Evolutionary conservation across 2,888 invertebrate genomes (phyloP).

Genomic region (Apamea anceps): DNA sequence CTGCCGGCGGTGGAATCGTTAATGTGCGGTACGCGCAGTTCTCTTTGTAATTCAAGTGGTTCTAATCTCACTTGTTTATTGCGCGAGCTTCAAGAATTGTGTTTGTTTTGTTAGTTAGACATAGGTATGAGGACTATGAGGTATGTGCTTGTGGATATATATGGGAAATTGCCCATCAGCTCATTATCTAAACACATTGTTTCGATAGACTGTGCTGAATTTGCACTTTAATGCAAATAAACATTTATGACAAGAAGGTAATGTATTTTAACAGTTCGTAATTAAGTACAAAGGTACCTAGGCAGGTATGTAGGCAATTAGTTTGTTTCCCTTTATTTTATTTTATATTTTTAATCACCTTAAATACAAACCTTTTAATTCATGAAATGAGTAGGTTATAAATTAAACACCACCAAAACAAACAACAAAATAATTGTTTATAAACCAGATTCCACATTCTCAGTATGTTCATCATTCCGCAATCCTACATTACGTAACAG

Average conservation of each 20-base stretch:
- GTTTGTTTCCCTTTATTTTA: neutral
- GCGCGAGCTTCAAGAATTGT: conserved; percentile 12
- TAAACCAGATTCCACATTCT: neutral
- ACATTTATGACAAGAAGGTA: neutral
- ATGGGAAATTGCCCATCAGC: neutral
- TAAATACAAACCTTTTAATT: neutral
- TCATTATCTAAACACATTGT: neutral
- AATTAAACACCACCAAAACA: neutral
- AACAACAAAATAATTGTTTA: conserved; percentile 28
- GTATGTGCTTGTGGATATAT: neutral
- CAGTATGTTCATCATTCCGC: conserved; percentile 20
- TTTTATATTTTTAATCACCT: neutral
- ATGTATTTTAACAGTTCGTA: no score
- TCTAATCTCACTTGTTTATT: conserved; percentile 54
- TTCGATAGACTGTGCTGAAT: neutral
- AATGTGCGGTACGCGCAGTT: conserved; percentile 50
- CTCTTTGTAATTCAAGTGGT: conserved; percentile 47
- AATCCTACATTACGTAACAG: conserved; percentile 18
- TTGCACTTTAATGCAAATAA: neutral
- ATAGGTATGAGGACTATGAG: neutral
- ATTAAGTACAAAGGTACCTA: neutral
- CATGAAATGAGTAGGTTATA: no score
- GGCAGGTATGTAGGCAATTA: no score
- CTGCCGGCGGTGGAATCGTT: conserved; percentile 39
- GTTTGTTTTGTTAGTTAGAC: conserved; percentile 20